phyloP scores from a whole-genome alignment of 1,140 invertebrate genomes.

The Trachelipus rathkii region DNA sequence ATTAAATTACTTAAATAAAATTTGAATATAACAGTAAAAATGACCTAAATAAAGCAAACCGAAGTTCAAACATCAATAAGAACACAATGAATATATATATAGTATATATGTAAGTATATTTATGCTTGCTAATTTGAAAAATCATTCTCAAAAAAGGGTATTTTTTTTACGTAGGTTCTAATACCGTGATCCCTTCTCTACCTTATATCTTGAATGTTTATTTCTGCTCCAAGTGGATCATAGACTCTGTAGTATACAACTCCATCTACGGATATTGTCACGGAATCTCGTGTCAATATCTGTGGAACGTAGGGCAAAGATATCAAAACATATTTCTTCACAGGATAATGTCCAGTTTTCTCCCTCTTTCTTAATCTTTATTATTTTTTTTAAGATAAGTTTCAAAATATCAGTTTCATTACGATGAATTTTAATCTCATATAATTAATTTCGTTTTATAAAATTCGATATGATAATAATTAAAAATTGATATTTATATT shows the following conservation, averaged over 20 bases:
- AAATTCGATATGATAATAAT: too few species aligned
- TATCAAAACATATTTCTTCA: too few species aligned
- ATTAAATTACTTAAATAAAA: too few species aligned
- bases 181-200: constrained; percentile 11
- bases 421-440: too few species aligned
- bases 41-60: not conserved
- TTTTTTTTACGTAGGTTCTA: not conserved
- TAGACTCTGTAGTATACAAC: constrained; percentile 76
- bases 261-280: constrained; percentile 61
- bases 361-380: not conserved
- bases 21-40: too few species aligned
- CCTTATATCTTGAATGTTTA: constrained; percentile 11
- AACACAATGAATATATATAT: not conserved
- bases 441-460: too few species aligned
- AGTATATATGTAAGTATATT: not conserved
- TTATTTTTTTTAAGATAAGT: too few species aligned
- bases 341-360: constrained; percentile 1
- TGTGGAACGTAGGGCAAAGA: constrained; percentile 46
- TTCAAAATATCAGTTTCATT: too few species aligned
- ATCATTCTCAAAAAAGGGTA: not conserved
- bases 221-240: constrained; percentile 58
- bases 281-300: constrained; percentile 64
- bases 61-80: not conserved
- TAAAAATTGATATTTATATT: too few species aligned
- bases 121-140: not conserved